These are phyloP conservation scores for Hermaeophaga mercurialis DNA, from an alignment of 2,888 invertebrate species.

Conservation along the genomic window DNA sequence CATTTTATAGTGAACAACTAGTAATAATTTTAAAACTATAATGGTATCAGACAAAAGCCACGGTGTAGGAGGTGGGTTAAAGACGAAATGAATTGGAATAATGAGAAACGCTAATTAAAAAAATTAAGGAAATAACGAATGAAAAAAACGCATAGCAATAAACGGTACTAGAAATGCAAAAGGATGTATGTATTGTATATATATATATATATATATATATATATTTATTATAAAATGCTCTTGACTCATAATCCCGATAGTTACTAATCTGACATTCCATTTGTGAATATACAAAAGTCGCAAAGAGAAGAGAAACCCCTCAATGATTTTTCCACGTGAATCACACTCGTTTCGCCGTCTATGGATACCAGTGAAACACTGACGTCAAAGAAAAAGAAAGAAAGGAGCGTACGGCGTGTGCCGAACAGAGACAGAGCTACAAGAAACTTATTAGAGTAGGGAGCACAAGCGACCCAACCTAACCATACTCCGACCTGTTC, in stretches of 20 bases:
- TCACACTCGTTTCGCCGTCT: constrained; percentile 29
- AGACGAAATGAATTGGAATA: too few relatives aligned
- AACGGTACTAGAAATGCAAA: too few relatives aligned
- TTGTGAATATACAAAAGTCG: constrained; percentile 20
- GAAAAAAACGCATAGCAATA: too few relatives aligned
- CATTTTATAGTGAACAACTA: too few relatives aligned
- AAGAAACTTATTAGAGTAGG: constrained; percentile 55
- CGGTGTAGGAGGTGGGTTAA: too few relatives aligned
- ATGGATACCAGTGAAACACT: constrained; percentile 52
- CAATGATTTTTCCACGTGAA: constrained; percentile 30
- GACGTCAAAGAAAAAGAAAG: constrained; percentile 56
- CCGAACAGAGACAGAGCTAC: constrained; percentile 45
- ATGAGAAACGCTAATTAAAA: too few relatives aligned
- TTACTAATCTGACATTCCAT: constrained; percentile 30
- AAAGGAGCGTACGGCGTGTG: constrained; percentile 27
- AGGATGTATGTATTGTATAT: too few relatives aligned
- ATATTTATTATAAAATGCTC: constrained; percentile 16
- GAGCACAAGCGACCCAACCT: constrained; percentile 55
- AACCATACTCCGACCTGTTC: constrained; percentile 49
- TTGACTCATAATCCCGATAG: constrained; percentile 24
- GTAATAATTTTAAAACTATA: too few relatives aligned
- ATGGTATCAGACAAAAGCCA: too few relatives aligned
- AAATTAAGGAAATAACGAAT: too few relatives aligned
- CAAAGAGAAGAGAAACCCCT: neutral
- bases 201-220: too few relatives aligned